Evolutionary conservation across 35 echinoderm and acorn worm genomes (phyloP), one percentile per base, ranked within the genome.

Genomic region (Stichopus chloronotus): DNA sequence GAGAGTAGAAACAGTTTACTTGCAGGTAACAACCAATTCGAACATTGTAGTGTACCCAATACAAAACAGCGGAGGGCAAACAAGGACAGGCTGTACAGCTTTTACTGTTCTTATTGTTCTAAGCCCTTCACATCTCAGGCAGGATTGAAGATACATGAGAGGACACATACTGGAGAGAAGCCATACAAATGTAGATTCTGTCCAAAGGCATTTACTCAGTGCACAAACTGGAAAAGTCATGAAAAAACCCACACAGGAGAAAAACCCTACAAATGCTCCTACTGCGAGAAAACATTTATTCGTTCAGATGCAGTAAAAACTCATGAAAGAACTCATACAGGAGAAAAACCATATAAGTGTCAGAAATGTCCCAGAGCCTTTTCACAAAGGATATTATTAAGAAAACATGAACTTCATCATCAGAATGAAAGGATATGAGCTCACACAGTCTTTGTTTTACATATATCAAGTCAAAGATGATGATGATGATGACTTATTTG

Each of bases 301-400:
- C 69, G 69, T 74, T 19, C 69, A 74, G 69, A 57, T 83, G 55
- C 55, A 25, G 12, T 83, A 52, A 10, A 52, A 14, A 57, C 12
- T 55, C 59, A 59, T 88, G 85, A 88, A 53, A 58, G 80, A 30
- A 81, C 54, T 57, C 90, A 79, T 69, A 81, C 71, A 43, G 90
- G 90, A 52, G 90, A 92, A 19, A 81, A 92, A 25, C 90, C 90
- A 14, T 92, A 92, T 56, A 17, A 52, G 5, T 92, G 90, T 60
- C 71, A 82, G 76, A 13, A 79, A 7, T 92, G 90, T 78, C 69
- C 71, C 9, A 92, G 78, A 76, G 56, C 72, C 59, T 88, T 88
- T 63, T 19, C 14, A 4, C 85, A 88, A 57, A 25, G 55, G 24
- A 20, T 57, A 58, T 23, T 55, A 11, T 63, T 25, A 25, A 88